A percentile compares a stretch with the other conserved stretches of the same genome.
These are phyloP conservation scores for Crematogaster levior DNA, from an alignment of 2,888 invertebrate genomes.

Conservation along the genomic window DNA sequence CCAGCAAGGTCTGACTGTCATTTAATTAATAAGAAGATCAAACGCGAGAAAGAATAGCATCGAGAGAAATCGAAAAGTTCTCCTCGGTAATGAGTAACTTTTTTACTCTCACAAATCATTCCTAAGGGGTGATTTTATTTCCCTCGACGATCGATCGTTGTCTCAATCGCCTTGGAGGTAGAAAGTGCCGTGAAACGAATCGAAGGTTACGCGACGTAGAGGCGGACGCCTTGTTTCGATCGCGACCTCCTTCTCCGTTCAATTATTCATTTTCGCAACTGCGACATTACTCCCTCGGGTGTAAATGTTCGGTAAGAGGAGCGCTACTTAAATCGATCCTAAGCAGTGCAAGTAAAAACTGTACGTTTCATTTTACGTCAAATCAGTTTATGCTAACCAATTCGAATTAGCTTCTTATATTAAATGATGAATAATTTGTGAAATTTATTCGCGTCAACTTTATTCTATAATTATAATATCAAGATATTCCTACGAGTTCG, in stretches of 20 bases:
- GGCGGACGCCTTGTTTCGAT: constrained; percentile 64
- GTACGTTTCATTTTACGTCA: neutral
- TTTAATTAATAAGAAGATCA: constrained; percentile 33
- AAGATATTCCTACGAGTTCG: neutral
- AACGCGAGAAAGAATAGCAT: neutral
- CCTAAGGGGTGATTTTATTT: constrained; percentile 20
- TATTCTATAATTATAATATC: neutral
- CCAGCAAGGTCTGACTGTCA: neutral
- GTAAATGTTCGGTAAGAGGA: constrained; percentile 40
- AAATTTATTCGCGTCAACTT: constrained; percentile 3
- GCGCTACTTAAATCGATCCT: constrained; percentile 36
- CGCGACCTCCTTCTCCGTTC: constrained; percentile 51
- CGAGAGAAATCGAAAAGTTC: constrained; percentile 14
- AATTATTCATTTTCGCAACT: constrained; percentile 55
- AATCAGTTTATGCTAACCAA: neutral
- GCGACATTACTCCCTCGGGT: constrained; percentile 39
- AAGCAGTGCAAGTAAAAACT: neutral
- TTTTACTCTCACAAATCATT: constrained; percentile 1
- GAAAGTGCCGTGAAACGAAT: constrained; percentile 71
- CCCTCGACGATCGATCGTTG: neutral
- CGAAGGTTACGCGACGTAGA: constrained; percentile 69
- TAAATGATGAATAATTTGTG: neutral
- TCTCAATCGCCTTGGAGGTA: constrained; percentile 74
- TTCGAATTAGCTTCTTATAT: neutral
- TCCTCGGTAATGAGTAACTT: neutral